phyloP scores from a whole-genome alignment of 2,113 vertebrate genomes.

The Myodes glareolus region DNA sequence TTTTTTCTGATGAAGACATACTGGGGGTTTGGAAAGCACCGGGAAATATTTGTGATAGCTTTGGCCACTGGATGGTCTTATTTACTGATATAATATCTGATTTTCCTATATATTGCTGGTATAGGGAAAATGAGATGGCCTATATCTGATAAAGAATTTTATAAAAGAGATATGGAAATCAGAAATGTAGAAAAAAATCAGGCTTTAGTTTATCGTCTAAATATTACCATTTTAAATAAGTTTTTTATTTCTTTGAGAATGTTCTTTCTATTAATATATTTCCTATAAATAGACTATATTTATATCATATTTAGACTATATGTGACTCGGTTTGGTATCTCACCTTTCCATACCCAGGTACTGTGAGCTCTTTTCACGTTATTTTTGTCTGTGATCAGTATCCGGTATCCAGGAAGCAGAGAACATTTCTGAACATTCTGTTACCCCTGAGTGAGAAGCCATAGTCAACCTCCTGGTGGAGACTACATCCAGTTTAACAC shows the following conservation, averaged over 20 bases:
- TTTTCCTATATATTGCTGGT: background rate
- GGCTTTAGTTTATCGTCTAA: background rate
- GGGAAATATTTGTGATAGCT: background rate
- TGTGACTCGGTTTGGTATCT: background rate
- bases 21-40: background rate
- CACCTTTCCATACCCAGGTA: background rate
- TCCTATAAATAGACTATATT: background rate
- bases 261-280: background rate
- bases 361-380: background rate
- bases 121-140: background rate
- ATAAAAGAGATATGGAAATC: background rate
- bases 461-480: background rate
- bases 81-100: background rate
- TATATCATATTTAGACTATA: background rate
- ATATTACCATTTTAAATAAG: background rate
- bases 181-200: background rate
- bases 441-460: background rate
- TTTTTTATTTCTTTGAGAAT: background rate
- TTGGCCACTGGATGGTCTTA: background rate
- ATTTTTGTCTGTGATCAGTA: background rate
- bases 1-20: background rate
- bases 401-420: background rate
- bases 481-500: background rate
- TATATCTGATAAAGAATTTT: conserved; percentile 2
- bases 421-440: background rate